Evolutionary conservation across 2,113 vertebrate genomes (phyloP).

Genomic region (Brienomyrus longianalis): DNA sequence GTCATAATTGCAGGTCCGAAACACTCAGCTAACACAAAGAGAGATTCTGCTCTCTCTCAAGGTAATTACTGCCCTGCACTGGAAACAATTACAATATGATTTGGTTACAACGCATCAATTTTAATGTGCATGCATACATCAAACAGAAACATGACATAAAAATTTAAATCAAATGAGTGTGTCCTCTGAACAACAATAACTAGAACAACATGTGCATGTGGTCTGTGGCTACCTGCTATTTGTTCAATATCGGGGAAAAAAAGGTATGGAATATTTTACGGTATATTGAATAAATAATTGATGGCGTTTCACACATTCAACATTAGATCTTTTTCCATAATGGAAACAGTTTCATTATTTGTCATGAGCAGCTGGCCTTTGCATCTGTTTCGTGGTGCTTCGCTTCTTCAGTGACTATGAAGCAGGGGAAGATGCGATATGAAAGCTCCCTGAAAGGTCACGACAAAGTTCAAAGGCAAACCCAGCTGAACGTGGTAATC

Average conservation of each 20-base stretch:
- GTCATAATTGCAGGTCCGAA: neutral
- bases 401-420: neutral
- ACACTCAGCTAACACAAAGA: neutral
- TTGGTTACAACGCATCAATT: neutral
- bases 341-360: neutral
- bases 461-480: neutral
- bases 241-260: neutral
- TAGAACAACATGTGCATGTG: neutral
- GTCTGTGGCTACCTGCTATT: too few species aligned
- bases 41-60: slow-evolving; percentile 1
- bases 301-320: neutral
- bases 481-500: neutral
- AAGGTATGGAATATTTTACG: neutral
- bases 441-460: neutral
- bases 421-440: neutral
- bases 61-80: neutral
- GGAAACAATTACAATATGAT: neutral
- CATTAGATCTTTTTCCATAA: neutral
- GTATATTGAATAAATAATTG: slow-evolving; percentile 4
- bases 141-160: neutral
- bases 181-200: neutral
- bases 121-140: neutral
- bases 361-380: neutral
- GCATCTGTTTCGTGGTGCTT: neutral
- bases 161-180: slow-evolving; percentile 2